Evolutionary conservation across 2,888 invertebrate genomes (phyloP), one percentile per base, ranked within the genome.

Genomic region (Yponomeuta evonymella): DNA sequence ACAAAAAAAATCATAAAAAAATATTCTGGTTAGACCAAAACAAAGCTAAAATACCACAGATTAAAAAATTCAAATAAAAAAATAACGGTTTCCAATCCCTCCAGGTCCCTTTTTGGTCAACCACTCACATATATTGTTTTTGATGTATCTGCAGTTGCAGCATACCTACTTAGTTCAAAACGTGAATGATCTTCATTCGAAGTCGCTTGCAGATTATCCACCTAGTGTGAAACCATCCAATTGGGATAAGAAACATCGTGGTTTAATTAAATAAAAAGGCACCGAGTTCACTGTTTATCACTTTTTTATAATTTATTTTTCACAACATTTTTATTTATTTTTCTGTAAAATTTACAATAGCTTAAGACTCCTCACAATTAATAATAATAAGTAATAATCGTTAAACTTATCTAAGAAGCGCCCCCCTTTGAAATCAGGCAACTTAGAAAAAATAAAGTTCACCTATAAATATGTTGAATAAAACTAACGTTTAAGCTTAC

Each of bases 301-400:
- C 90, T 88, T 92, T 91, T 43, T 92, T 90, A 90, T 89, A 89
- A 89, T 90, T 91, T 90, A 89, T 90, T 91, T 91, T 73, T 90
- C 90, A 90, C 90, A 91, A 91, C 90, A 90, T 91, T 90, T 91
- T 88, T 86, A 86, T 86, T 89, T 89, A 83, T 81, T 91, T 91
- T 92, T 92, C 89, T 92, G 92, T 91, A 92, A 92, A 91, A 92
- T 91, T 90, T 92, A 92, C 90, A 90, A 89, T 92, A 91, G 89
- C 90, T 90, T 92, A 90, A 90, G 90, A 89, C 87, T 91, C 87
- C 84, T 91, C 91, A 89, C 91, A 91, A 90, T 89, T 88, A 72
- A 79, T 82, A 79, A 79, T 84, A 81, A 81, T 82, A 84, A 84
- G 81, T 84, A 83, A 70, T 70, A 71, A 71, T 85, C 85, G 87